Percentiles rank a stretch among this genome's conserved stretches.
phyloP scores from a whole-genome alignment of 2,888 invertebrate species.

The Diploptera punctata region DNA sequence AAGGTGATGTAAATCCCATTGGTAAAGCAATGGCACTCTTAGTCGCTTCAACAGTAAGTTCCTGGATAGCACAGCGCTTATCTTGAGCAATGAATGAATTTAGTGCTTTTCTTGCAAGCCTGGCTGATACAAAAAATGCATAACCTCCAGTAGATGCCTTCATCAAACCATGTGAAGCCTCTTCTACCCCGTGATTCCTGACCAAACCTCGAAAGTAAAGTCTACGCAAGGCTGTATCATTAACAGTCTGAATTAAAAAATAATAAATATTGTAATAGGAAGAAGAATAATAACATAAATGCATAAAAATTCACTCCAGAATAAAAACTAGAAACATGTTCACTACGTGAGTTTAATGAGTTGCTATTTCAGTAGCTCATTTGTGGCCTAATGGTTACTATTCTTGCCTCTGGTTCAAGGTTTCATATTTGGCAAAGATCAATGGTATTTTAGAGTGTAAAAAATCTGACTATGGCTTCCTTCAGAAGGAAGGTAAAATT shows the following conservation, averaged over 20 bases:
- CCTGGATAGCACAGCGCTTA: constrained; percentile 62
- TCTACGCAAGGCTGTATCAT: constrained; percentile 37
- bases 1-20: constrained; percentile 63
- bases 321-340: too few species aligned
- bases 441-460: too few species aligned
- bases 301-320: too few species aligned
- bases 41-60: constrained; percentile 63
- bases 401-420: too few species aligned
- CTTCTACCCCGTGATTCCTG: constrained; percentile 59
- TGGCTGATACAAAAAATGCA: constrained; percentile 68
- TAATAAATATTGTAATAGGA: not conserved
- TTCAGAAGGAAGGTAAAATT: too few species aligned
- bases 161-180: constrained; percentile 61
- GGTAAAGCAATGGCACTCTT: constrained; percentile 65
- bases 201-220: constrained; percentile 47
- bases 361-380: too few species aligned
- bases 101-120: constrained; percentile 62
- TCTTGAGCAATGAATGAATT: constrained; percentile 53
- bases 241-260: constrained; percentile 29
- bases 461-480: too few species aligned
- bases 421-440: too few species aligned
- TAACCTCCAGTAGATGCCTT: constrained; percentile 63
- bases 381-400: too few species aligned
- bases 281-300: not conserved
- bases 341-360: too few species aligned